Percentiles rank a stretch among this genome's conserved stretches.
phyloP scores from a whole-genome alignment of 53 echinoderm and acorn worm genomes.

The Zoroaster sp. region DNA sequence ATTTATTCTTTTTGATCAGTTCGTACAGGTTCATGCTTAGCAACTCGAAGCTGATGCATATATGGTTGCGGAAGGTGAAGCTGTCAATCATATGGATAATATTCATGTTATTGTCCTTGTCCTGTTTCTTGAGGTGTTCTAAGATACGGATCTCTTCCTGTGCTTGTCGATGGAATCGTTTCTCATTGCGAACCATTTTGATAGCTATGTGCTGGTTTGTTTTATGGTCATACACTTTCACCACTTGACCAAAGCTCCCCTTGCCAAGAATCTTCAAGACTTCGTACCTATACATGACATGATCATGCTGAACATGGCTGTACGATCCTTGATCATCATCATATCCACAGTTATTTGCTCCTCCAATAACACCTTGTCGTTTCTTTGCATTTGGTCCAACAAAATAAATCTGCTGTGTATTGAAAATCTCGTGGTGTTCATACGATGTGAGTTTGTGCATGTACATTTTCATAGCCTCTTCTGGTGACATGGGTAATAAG shows the following conservation, averaged over 20 bases:
- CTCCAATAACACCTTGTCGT: slow-evolving; percentile 95
- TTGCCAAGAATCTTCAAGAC: slow-evolving; percentile 97
- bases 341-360: slow-evolving; percentile 96
- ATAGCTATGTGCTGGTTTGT: slow-evolving; percentile 96
- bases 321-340: slow-evolving; percentile 99
- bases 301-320: slow-evolving; percentile 98
- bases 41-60: slow-evolving; percentile 98
- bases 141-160: slow-evolving; percentile 99
- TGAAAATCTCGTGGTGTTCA: slow-evolving; percentile 99
- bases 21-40: slow-evolving; percentile 99
- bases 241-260: slow-evolving; percentile 99
- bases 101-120: slow-evolving; percentile 99
- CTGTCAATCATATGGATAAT: slow-evolving; percentile 96
- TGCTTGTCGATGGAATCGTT: slow-evolving; percentile 98
- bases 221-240: slow-evolving; percentile 98
- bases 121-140: slow-evolving; percentile 96
- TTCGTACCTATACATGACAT: slow-evolving; percentile 95
- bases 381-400: slow-evolving; percentile 99
- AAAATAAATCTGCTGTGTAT: slow-evolving; percentile 88
- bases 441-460: slow-evolving; percentile 99
- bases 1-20: slow-evolving; percentile 99
- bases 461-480: slow-evolving; percentile 97
- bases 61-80: slow-evolving; percentile 97
- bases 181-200: slow-evolving; percentile 99
- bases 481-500: slow-evolving; percentile 84